Evolutionary conservation across 1,140 invertebrate genomes (phyloP).

Genomic region (Bombus difficillimus): DNA sequence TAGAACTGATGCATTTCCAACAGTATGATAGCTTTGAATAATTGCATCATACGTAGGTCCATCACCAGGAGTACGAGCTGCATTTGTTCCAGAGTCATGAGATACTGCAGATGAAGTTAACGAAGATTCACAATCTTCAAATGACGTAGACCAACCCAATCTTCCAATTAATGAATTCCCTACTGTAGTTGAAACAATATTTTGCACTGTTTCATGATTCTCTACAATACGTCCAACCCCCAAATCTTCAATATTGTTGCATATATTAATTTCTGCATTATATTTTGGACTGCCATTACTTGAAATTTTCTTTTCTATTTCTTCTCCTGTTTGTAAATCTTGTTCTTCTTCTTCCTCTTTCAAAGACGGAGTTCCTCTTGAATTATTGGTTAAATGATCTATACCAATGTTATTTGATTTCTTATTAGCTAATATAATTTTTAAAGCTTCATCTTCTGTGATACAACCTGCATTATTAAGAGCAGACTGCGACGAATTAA

Average conservation of each 20-base stretch:
- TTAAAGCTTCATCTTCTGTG: conserved; percentile 86
- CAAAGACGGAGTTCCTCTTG: conserved; percentile 36
- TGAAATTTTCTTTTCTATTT: conserved; percentile 31
- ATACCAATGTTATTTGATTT: not conserved
- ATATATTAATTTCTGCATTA: conserved; percentile 52
- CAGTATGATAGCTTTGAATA: conserved; percentile 84
- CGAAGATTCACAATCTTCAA: conserved; percentile 84
- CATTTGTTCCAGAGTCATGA: conserved; percentile 64
- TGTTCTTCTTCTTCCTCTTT: conserved; percentile 55
- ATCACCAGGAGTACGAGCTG: conserved; percentile 72
- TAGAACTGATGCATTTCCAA: conserved; percentile 82
- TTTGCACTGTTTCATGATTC: conserved; percentile 57
- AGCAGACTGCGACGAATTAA: conserved; percentile 74
- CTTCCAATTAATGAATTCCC: conserved; percentile 88
- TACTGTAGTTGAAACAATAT: conserved; percentile 59
- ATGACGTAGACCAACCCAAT: conserved; percentile 87
- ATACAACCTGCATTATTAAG: conserved; percentile 72
- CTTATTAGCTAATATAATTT: conserved; percentile 84
- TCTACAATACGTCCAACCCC: conserved; percentile 30
- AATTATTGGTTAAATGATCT: conserved; percentile 19
- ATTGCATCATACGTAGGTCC: conserved; percentile 82
- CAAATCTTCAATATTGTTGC: conserved; percentile 36
- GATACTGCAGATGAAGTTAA: conserved; percentile 72
- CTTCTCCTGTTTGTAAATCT: conserved; percentile 22
- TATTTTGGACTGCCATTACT: conserved; percentile 57